Conservation (phyloP, 2,113 vertebrate species). For the Gila orcuttii region DNA sequence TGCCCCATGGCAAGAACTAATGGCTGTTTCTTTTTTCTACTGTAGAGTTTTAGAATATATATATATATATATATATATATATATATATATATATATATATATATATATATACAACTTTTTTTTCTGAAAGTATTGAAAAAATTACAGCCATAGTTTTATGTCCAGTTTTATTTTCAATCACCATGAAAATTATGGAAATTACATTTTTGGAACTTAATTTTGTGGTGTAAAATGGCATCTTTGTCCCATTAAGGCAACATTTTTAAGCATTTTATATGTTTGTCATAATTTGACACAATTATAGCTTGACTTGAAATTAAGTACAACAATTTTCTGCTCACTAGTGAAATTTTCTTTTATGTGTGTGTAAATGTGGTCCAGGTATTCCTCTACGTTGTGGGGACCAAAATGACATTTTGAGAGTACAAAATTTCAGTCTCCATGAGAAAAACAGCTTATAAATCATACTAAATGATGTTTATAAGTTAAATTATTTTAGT, state of each 20-base stretch:
- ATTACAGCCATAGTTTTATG: no score
- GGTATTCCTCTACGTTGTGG: no score
- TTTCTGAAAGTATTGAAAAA: no score
- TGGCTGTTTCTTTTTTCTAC: background rate
- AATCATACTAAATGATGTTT: no score
- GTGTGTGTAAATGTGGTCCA: background rate
- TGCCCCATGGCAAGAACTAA: background rate
- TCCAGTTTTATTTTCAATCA: no score
- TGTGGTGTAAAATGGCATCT: background rate
- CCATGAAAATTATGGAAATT: background rate
- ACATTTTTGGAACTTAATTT: background rate
- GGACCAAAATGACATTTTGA: no score
- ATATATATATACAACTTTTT: no score
- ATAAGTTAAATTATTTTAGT: background rate
- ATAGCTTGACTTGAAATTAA: background rate
- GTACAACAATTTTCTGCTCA: background rate
- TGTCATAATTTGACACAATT: background rate
- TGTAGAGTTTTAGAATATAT: background rate
- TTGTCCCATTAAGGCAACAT: background rate
- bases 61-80: no score
- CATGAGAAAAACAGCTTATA: no score
- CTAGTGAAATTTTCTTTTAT: background rate
- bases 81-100: no score
- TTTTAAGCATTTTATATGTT: background rate
- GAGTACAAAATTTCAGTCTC: no score